Conservation (phyloP, 1,140 invertebrate species). For the Schlechtendalia chinensis region DNA sequence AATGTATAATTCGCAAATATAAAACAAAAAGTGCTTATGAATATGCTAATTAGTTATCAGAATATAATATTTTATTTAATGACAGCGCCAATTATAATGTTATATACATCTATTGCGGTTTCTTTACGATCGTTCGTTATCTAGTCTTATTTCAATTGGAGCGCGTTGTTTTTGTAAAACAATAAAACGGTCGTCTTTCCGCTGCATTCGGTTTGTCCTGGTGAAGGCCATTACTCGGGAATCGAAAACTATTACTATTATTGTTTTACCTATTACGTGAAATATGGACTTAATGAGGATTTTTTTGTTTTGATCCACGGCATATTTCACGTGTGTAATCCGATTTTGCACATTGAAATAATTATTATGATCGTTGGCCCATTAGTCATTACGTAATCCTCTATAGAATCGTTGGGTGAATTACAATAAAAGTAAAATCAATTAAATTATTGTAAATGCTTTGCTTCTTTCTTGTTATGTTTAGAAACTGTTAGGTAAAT, state of each 20-base stretch:
- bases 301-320: not conserved
- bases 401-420: no score
- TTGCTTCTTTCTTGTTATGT: no score
- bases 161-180: not conserved
- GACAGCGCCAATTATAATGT: not conserved
- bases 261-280: not conserved
- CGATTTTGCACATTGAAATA: no score
- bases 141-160: not conserved
- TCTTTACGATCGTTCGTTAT: not conserved
- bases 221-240: no score
- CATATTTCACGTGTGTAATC: no score
- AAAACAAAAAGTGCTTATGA: not conserved
- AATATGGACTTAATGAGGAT: not conserved
- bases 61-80: conserved; percentile 10
- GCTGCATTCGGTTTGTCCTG: not conserved
- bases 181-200: not conserved
- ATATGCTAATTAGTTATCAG: not conserved
- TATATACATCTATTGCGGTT: conserved; percentile 37
- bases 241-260: no score
- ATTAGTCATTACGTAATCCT: no score
- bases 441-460: no score
- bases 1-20: not conserved
- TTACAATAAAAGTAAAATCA: no score
- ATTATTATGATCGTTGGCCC: no score
- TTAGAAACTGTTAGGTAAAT: no score